A percentile compares a stretch with the other conserved stretches of the same genome.
Evolutionary conservation across 2,888 invertebrate species (phyloP).

Genomic region (Tenthredo notha): DNA sequence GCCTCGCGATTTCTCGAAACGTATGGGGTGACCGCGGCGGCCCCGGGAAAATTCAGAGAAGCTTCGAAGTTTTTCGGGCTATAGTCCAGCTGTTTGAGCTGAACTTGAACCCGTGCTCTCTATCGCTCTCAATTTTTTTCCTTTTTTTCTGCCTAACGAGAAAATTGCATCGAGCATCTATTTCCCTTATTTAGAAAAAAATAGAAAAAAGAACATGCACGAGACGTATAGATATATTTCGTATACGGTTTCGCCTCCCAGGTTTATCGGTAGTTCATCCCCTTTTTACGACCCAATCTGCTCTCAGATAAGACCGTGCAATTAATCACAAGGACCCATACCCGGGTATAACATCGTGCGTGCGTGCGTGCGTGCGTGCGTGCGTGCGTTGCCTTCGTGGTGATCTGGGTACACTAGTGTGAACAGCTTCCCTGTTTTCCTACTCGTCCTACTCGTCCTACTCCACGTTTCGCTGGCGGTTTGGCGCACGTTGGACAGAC

Average conservation of each 20-base stretch:
- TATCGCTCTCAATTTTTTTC: not conserved
- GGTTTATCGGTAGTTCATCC: slow-evolving; percentile 51
- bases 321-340: slow-evolving; percentile 56
- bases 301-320: slow-evolving; percentile 59
- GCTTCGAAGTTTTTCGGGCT: not conserved
- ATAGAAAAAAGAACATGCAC: not conserved
- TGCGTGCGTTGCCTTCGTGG: slow-evolving; percentile 28
- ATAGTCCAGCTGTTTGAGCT: slow-evolving; percentile 31
- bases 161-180: not conserved
- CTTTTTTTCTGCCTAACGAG: not conserved
- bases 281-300: slow-evolving; percentile 52
- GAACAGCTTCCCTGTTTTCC: slow-evolving; percentile 12
- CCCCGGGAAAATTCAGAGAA: not conserved
- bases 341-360: not conserved
- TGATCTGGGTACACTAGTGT: not conserved
- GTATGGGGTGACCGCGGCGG: not conserved
- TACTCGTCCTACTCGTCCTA: not conserved
- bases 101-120: not conserved
- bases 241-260: slow-evolving; percentile 16
- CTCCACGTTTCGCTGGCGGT: not conserved
- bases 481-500: slow-evolving; percentile 41
- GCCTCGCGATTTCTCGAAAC: slow-evolving; percentile 40
- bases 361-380: not conserved
- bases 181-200: not conserved
- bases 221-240: not conserved